phyloP scores from a whole-genome alignment of 64 coral and sea anemone genomes.

The Orbicella faveolata region DNA sequence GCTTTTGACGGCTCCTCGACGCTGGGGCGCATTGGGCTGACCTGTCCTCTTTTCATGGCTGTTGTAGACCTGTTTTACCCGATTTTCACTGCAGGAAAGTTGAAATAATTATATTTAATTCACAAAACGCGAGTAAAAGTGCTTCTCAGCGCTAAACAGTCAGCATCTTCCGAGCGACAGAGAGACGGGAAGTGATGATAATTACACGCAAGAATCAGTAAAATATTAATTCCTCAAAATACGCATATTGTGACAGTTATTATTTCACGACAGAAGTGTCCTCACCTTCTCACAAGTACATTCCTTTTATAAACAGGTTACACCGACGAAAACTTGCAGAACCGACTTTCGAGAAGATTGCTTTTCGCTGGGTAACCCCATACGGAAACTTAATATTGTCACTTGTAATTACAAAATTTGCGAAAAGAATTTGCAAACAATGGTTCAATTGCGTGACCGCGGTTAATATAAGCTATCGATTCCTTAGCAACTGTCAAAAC shows the following conservation, averaged over 20 bases:
- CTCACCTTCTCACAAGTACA: neutral
- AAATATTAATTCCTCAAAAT: too few species aligned
- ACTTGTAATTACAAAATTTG: neutral
- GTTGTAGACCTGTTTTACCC: neutral
- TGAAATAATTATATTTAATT: neutral
- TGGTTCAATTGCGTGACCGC: neutral
- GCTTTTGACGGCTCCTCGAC: conserved; percentile 51
- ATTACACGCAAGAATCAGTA: too few species aligned
- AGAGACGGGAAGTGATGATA: too few species aligned
- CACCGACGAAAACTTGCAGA: neutral
- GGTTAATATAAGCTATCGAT: neutral
- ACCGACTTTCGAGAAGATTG: neutral
- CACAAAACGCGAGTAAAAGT: too few species aligned
- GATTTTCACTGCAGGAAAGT: neutral
- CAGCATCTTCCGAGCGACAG: too few species aligned
- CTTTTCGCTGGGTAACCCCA: neutral
- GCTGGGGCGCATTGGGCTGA: neutral
- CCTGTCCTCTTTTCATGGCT: neutral
- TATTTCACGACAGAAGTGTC: too few species aligned
- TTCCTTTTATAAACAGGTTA: neutral
- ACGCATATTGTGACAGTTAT: too few species aligned
- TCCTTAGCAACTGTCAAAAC: conserved; percentile 38
- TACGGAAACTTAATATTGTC: neutral
- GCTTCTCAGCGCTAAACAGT: too few species aligned
- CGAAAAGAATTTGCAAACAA: neutral